Evolutionary conservation across 1,140 invertebrate genomes (phyloP).

Genomic region (Trichogramma pretiosum): DNA sequence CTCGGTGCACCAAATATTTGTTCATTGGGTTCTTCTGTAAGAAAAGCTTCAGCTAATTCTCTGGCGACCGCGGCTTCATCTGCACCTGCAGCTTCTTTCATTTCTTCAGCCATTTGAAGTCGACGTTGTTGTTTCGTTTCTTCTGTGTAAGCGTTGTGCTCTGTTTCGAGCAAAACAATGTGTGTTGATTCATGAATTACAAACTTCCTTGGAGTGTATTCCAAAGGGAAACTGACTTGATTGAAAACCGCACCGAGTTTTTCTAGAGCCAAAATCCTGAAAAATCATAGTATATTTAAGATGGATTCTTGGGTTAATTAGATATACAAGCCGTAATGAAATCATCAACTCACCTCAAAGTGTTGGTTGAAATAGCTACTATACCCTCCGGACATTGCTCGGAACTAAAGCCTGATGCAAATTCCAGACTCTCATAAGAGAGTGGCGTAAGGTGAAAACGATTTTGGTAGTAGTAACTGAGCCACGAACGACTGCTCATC

Average conservation of each 20-base stretch:
- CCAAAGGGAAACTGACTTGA: conserved; percentile 82
- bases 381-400: conserved; percentile 99
- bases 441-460: conserved; percentile 90
- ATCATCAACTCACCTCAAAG: conserved; percentile 52
- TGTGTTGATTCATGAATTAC: conserved; percentile 93
- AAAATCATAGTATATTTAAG: too few species aligned
- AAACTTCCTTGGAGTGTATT: conserved; percentile 94
- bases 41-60: conserved; percentile 94
- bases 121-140: conserved; percentile 89
- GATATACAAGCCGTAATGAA: too few species aligned
- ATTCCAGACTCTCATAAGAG: conserved; percentile 93
- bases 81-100: conserved; percentile 91
- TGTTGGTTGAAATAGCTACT: conserved; percentile 97
- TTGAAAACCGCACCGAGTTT: conserved; percentile 99
- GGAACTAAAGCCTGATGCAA: conserved; percentile 95
- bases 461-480: conserved; percentile 98
- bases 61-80: conserved; percentile 90
- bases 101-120: conserved; percentile 81
- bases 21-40: conserved; percentile 91
- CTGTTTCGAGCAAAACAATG: conserved; percentile 89
- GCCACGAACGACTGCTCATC: conserved; percentile 95
- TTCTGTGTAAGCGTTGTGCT: conserved; percentile 97
- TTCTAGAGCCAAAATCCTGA: conserved; percentile 85
- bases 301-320: too few species aligned
- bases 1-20: conserved; percentile 90